Percentiles rank a stretch among this genome's conserved stretches.
phyloP scores from a whole-genome alignment of 2,797 vertebrate genomes.

The Acanthurus leucopareius region DNA sequence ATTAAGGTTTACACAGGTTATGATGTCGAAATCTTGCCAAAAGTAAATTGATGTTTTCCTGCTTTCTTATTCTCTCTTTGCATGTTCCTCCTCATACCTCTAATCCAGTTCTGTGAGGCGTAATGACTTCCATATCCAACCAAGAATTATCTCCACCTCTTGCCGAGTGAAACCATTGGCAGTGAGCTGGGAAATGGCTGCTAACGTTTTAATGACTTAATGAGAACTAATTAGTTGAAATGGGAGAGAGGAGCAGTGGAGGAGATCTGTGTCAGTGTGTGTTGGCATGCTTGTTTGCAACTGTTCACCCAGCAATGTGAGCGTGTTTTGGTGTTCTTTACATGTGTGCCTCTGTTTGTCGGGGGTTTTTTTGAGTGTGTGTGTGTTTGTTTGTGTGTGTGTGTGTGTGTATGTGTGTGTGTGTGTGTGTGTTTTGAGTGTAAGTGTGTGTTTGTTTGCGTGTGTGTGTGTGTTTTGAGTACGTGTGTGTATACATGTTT shows the following conservation, averaged over 20 bases:
- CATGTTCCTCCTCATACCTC: constrained; percentile 11
- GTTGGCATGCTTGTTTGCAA: background rate
- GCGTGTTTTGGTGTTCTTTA: constrained; percentile 11
- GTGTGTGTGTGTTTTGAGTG: too few species aligned
- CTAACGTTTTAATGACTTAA: constrained; percentile 81
- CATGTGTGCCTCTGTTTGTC: constrained; percentile 1
- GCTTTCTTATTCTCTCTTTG: background rate
- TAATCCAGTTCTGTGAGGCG: constrained; percentile 11
- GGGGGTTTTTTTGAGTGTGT: constrained; percentile 6
- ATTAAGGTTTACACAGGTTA: constrained; percentile 2
- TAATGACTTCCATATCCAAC: constrained; percentile 45
- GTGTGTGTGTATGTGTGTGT: too few species aligned
- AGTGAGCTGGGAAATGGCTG: constrained; percentile 69
- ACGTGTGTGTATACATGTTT: constrained; percentile 23
- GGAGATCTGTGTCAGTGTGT: constrained; percentile 46
- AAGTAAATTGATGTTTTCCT: background rate
- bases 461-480: too few species aligned
- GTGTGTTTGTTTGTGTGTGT: background rate
- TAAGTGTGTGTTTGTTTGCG: too few species aligned
- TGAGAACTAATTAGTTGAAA: constrained; percentile 79
- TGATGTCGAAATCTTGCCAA: background rate
- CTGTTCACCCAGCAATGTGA: background rate
- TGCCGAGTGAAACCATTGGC: constrained; percentile 60
- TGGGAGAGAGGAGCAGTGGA: constrained; percentile 44
- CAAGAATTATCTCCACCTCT: constrained; percentile 35